A percentile compares a stretch with the other conserved stretches of the same genome.
phyloP scores from a whole-genome alignment of 2,888 invertebrate genomes.

The Hylaea fasciaria region DNA sequence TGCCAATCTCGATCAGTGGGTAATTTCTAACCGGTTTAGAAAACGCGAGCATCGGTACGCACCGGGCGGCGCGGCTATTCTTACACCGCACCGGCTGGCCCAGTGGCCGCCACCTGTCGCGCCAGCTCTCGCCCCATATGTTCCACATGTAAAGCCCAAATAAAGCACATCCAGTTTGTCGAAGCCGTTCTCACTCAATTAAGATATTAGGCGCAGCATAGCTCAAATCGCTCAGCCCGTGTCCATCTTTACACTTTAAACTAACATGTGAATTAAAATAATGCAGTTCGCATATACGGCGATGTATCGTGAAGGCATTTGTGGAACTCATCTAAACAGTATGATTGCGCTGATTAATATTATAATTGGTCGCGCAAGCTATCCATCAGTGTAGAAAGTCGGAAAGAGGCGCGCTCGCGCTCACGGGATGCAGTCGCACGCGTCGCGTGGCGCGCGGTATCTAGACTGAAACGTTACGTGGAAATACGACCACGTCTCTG shows the following conservation, averaged over 20 bases:
- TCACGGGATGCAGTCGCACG: slow-evolving; percentile 50
- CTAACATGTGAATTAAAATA: slow-evolving; percentile 14
- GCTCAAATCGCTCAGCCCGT: not conserved
- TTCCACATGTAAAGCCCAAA: slow-evolving; percentile 51
- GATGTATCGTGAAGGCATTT: slow-evolving; percentile 67
- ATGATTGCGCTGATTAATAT: slow-evolving; percentile 83
- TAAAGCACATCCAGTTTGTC: slow-evolving; percentile 47
- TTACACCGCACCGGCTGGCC: slow-evolving; percentile 48
- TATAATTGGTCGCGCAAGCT: slow-evolving; percentile 80
- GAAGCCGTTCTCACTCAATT: slow-evolving; percentile 39
- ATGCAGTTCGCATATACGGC: slow-evolving; percentile 28
- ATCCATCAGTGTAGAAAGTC: slow-evolving; percentile 83
- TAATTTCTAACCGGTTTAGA: slow-evolving; percentile 85
- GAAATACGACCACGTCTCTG: slow-evolving; percentile 56
- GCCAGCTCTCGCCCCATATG: slow-evolving; percentile 72
- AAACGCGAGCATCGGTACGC: slow-evolving; percentile 69
- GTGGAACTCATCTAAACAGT: slow-evolving; percentile 72
- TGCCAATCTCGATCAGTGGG: slow-evolving; percentile 82
- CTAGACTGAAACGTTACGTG: slow-evolving; percentile 76
- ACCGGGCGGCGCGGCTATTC: slow-evolving; percentile 56
- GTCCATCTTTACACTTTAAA: slow-evolving; percentile 22
- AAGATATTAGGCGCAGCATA: slow-evolving; percentile 34
- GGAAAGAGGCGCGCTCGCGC: slow-evolving; percentile 70
- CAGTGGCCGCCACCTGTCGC: slow-evolving; percentile 44
- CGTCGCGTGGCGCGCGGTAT: slow-evolving; percentile 69